Percentiles rank a stretch among this genome's conserved stretches.
These are phyloP conservation scores for Upupa epops DNA, from an alignment of 2,113 vertebrate species.

Conservation along the genomic window DNA sequence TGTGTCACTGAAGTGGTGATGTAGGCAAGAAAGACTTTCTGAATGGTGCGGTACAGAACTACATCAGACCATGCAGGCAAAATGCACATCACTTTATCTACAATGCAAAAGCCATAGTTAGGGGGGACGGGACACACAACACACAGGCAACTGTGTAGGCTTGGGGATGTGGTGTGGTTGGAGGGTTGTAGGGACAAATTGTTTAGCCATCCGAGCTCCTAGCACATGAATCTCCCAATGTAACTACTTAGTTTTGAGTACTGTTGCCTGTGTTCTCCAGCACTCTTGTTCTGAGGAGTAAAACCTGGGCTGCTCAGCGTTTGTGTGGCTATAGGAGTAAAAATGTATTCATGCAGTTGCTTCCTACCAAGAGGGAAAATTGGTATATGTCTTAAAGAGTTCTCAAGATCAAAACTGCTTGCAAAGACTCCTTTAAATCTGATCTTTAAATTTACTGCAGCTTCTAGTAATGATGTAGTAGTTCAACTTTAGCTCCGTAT, in stretches of 20 bases:
- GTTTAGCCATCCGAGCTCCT: background rate
- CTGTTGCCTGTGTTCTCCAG: background rate
- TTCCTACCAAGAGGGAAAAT: background rate
- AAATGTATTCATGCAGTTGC: background rate
- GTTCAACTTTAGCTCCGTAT: background rate
- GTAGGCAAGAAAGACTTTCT: background rate
- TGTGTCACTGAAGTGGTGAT: background rate
- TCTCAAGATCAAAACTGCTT: conserved; percentile 16
- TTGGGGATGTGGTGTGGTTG: background rate
- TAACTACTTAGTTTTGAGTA: background rate
- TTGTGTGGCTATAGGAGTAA: background rate
- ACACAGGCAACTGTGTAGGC: background rate
- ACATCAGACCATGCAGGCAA: background rate
- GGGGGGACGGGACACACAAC: too few species aligned
- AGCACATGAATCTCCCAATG: background rate
- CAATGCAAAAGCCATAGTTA: background rate
- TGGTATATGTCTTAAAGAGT: background rate
- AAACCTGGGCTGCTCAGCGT: background rate
- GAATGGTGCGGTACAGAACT: background rate
- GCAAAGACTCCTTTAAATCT: background rate
- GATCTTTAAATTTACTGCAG: conserved; percentile 16
- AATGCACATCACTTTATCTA: background rate
- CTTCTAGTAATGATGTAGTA: conserved; percentile 21
- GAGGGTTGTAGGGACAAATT: background rate
- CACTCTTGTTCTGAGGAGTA: background rate